Percentiles rank a stretch among this genome's conserved stretches.
Conservation (phyloP, 2,113 vertebrate genomes). For the Passer domesticus region DNA sequence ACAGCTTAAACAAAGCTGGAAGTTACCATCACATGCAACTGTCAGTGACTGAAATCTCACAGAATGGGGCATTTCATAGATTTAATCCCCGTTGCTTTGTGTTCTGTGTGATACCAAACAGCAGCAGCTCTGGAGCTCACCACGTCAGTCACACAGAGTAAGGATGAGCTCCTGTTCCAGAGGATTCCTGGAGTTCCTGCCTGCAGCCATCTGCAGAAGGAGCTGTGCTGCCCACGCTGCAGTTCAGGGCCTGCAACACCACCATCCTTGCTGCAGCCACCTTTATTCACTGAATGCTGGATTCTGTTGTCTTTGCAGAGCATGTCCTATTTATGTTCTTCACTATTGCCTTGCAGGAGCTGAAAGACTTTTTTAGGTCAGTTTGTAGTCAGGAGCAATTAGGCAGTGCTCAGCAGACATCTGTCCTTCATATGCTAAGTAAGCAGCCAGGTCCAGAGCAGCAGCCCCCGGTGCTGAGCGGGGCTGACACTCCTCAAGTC, state of each 20-base stretch:
- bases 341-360: not conserved
- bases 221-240: not conserved
- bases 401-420: conserved; percentile 31
- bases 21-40: not conserved
- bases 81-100: not conserved
- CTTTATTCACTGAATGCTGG: not conserved
- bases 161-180: not conserved
- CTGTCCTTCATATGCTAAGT: conserved; percentile 58
- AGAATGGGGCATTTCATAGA: not conserved
- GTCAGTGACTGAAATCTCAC: not conserved
- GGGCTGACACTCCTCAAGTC: conserved; percentile 16
- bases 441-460: conserved; percentile 33
- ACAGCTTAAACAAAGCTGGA: not conserved
- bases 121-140: not conserved
- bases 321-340: conserved; percentile 31
- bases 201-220: not conserved
- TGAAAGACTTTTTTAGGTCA: conserved; percentile 63
- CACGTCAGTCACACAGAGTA: not conserved
- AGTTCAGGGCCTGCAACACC: not conserved
- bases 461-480: not conserved
- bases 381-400: conserved; percentile 49
- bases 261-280: not conserved
- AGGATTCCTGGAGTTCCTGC: not conserved
- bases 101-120: not conserved
- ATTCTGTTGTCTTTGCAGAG: conserved; percentile 38